Evolutionary conservation across 2,113 vertebrate species (phyloP).

Genomic region (Tupaia chinensis): DNA sequence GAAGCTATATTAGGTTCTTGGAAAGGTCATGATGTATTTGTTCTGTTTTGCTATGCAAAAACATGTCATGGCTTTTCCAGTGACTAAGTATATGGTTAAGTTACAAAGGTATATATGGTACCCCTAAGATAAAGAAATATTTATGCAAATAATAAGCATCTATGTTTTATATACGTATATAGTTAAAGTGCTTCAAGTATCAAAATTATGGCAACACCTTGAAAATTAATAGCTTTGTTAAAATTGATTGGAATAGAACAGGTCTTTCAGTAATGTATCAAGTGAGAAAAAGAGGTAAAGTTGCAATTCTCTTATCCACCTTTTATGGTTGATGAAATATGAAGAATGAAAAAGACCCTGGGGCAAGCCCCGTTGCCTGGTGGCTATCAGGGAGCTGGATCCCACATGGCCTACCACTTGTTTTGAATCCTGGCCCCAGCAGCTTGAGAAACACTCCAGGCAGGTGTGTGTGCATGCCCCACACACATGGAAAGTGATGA

Average conservation of each 20-base stretch:
- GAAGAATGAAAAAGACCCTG: background rate
- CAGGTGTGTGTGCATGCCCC: too few species aligned
- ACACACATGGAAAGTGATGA: too few species aligned
- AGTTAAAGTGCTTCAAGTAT: background rate
- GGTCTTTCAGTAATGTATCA: background rate
- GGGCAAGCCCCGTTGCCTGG: too few species aligned
- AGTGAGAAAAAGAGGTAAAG: conserved; percentile 24
- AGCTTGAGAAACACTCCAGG: too few species aligned
- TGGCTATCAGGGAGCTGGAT: too few species aligned
- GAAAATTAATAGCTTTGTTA: conserved; percentile 48
- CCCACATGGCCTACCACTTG: too few species aligned
- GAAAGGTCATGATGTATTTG: too few species aligned
- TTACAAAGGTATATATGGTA: background rate
- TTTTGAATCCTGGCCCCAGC: too few species aligned
- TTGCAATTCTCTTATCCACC: background rate
- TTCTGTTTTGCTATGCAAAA: too few species aligned
- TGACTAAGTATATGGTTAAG: background rate
- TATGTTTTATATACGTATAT: too few species aligned
- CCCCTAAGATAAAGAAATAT: background rate
- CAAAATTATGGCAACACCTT: background rate
- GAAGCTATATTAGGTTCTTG: background rate
- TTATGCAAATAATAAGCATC: too few species aligned
- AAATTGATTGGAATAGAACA: background rate
- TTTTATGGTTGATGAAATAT: conserved; percentile 26
- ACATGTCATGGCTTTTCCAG: too few species aligned